Base-by-base conservation (phyloP, 2,888 invertebrate species). In the Malthinus flaveolus region DNA sequence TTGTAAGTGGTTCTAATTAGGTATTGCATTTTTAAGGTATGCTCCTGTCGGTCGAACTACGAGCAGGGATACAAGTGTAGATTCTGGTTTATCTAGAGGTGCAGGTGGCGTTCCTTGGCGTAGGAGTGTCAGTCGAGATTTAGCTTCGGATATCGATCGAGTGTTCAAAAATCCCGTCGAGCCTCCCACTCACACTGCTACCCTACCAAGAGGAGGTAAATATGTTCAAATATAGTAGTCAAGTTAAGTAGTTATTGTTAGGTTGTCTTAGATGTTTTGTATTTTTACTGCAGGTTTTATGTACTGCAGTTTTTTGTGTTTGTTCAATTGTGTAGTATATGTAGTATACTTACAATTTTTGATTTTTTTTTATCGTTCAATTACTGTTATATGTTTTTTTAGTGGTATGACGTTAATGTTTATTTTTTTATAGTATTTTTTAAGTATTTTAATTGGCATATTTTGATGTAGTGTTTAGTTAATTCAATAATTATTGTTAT, bases 121-220 rank as follows among this genome's bases (percentile, higher is more conserved):
- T 61, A 82, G 85, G 62, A 85, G 84, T 72, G 80, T 84, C 66
- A 84, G 84, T 64, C 85, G 89, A 69, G 89, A 90, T 74, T 76
- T 89, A 74, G 85, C 86, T 71, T 84, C 86, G 47, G 89, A 90
- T 73, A 87, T 88, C 79, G 89, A 89, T 72, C 87, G 87, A 57
- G 87, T 88, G 80, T 88, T 88, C 82, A 85, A 82, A 74, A 80
- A 80, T 68, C 75, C 82, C 73, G 32, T 50, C 11, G 32, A 48
- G 10, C 82, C 84, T 69, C 80, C 86, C 67, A 82, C 71, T 7
- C 66, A 69, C 39, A 71, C 71, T n/a, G 63, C 83, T 72, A 82
- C 84, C 68, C 80, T 86, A 80, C 89, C 89, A 66, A 82, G 88
- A 85, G 89, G 89, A 87, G 89, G 90, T 89, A 84, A 86, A 57